Percentiles rank a stretch among this genome's conserved stretches.
These are phyloP conservation scores for Petrocephalus microphthalmus DNA, from an alignment of 2,113 vertebrate genomes.

Conservation along the genomic window DNA sequence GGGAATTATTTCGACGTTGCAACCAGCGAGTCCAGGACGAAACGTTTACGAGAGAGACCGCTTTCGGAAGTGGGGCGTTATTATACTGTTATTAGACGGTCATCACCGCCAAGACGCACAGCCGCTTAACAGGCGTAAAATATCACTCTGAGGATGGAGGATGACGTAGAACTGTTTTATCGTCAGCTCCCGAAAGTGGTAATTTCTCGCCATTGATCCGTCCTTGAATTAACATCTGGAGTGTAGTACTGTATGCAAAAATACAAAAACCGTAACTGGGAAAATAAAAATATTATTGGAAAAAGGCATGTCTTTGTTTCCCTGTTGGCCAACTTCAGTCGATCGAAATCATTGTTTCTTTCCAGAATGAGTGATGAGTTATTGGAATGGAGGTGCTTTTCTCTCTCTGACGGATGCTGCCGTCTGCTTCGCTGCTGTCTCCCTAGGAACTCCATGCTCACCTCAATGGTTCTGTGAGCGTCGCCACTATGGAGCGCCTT, in stretches of 20 bases:
- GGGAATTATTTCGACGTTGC: not conserved
- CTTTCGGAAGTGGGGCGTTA: not conserved
- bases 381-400: not conserved
- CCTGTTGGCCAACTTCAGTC: not conserved
- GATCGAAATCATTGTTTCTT: not conserved
- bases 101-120: not conserved
- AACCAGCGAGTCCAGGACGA: not conserved
- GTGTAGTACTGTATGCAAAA: not conserved
- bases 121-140: not conserved
- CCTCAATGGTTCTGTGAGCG: conserved; percentile 88
- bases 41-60: not conserved
- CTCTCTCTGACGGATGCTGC: not conserved
- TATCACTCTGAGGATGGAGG: conserved; percentile 41
- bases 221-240: conserved; percentile 26
- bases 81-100: not conserved
- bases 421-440: conserved; percentile 3
- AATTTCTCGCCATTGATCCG: not conserved
- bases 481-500: conserved; percentile 78
- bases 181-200: conserved; percentile 64
- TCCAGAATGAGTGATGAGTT: not conserved
- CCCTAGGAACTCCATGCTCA: conserved; percentile 92
- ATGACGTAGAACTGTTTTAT: conserved; percentile 48
- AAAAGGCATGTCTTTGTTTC: not conserved
- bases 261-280: not conserved
- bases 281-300: not conserved